phyloP scores from a whole-genome alignment of 2,113 vertebrate genomes.

The Centropus bengalensis region DNA sequence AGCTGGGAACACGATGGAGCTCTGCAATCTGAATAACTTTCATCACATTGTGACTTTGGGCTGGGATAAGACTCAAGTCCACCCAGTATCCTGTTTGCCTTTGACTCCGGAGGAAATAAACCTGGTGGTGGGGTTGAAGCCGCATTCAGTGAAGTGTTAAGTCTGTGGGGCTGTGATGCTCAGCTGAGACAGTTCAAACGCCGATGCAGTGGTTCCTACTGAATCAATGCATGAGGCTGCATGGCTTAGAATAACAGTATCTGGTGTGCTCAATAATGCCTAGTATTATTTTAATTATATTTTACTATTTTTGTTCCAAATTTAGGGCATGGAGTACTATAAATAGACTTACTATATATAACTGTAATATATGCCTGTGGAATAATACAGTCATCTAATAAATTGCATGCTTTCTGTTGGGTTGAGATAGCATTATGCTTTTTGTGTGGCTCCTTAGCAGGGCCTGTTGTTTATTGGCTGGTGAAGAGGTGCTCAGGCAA shows the following conservation, averaged over 20 bases:
- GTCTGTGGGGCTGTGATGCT: not conserved
- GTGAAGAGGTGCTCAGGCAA: not conserved
- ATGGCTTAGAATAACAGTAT: not conserved
- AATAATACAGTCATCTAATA: not conserved
- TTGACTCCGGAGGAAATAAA: not conserved
- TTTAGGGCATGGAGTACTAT: accelerated
- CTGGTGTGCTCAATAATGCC: not conserved
- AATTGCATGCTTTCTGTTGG: not conserved
- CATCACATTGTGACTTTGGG: accelerated
- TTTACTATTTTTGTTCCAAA: not conserved
- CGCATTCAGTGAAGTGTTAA: accelerated
- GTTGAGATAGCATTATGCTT: not conserved
- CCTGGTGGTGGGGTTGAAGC: not conserved
- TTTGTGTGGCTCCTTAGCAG: not conserved
- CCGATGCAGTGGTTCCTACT: not conserved
- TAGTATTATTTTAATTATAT: not conserved
- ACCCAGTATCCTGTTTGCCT: not conserved
- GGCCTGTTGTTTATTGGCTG: not conserved
- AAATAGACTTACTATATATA: not conserved
- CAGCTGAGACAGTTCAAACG: accelerated
- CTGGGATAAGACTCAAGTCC: not conserved
- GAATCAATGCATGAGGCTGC: not conserved
- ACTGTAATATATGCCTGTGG: not conserved
- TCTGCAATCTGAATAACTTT: not conserved
- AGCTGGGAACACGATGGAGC: not conserved